phyloP scores from a whole-genome alignment of 2,888 invertebrate species.

The Melitaea athalia region DNA sequence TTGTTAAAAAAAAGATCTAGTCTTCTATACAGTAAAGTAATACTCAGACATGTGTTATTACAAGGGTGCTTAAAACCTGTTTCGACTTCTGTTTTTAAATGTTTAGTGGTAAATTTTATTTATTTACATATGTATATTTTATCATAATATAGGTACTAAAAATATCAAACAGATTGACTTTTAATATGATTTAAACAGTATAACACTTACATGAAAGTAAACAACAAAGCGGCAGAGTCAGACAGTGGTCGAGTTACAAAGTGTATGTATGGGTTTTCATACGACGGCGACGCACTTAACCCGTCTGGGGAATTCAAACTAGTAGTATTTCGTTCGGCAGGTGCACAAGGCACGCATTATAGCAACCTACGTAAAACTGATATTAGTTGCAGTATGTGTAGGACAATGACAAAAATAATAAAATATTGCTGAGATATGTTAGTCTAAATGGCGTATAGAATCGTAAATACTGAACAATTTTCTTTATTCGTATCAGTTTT shows the following conservation, averaged over 20 bases:
- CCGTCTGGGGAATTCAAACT: conserved; percentile 40
- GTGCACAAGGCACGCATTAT: conserved; percentile 41
- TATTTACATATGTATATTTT: not conserved
- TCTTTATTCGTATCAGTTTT: not conserved
- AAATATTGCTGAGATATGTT: not conserved
- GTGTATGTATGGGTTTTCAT: conserved; percentile 47
- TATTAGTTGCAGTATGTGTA: conserved; percentile 14
- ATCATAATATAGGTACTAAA: not conserved
- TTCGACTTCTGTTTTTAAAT: not conserved
- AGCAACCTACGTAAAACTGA: conserved; percentile 23
- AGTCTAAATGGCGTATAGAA: not conserved
- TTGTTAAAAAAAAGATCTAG: conserved; percentile 24
- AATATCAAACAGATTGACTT: not conserved
- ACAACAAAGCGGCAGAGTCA: conserved; percentile 26
- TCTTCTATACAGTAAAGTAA: conserved; percentile 20
- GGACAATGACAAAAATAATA: conserved; percentile 11
- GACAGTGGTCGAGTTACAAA: conserved; percentile 41
- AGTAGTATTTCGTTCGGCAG: conserved; percentile 41
- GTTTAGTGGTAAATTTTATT: not conserved
- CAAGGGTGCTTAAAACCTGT: not conserved
- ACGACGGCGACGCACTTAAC: conserved; percentile 38
- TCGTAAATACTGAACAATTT: not conserved
- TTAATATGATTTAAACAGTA: not conserved
- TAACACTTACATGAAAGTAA: not conserved
- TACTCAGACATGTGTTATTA: not conserved